These are phyloP conservation scores for Conus ventricosus DNA, from an alignment of 1,140 invertebrate species.

Conservation along the genomic window DNA sequence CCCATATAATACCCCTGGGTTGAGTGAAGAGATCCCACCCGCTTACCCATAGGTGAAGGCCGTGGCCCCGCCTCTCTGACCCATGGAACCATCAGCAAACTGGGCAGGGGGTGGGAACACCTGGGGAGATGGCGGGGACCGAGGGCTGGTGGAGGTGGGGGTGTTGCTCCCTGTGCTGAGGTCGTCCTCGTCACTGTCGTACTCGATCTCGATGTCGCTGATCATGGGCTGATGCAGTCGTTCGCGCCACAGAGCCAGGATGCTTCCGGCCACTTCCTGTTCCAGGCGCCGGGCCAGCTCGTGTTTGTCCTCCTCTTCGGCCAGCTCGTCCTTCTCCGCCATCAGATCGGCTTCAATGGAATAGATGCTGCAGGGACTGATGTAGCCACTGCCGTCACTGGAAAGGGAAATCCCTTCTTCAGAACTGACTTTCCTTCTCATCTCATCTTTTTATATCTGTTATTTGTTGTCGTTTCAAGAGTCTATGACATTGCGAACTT, in stretches of 20 bases:
- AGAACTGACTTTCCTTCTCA: no score
- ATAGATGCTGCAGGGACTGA: conserved; percentile 26
- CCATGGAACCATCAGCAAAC: background rate
- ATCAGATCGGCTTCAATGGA: conserved; percentile 47
- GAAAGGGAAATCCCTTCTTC: no score
- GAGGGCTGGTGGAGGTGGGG: conserved; percentile 31
- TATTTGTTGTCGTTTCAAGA: no score
- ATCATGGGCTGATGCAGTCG: conserved; percentile 17
- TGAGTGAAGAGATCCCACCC: no score
- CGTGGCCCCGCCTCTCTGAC: background rate
- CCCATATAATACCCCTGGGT: no score
- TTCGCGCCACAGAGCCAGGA: conserved; percentile 46
- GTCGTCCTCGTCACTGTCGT: conserved; percentile 32
- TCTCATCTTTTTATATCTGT: no score
- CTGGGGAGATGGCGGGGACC: background rate
- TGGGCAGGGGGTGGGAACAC: background rate
- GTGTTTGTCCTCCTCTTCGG: conserved; percentile 43
- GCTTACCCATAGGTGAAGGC: background rate
- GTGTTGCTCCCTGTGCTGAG: conserved; percentile 15
- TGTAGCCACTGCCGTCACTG: conserved; percentile 23
- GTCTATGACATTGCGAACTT: no score
- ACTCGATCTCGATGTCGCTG: conserved; percentile 6
- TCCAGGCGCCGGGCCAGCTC: conserved; percentile 49
- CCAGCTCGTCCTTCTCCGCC: conserved; percentile 41
- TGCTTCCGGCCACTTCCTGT: conserved; percentile 44